Percentiles rank a stretch among this genome's conserved stretches.
These are phyloP conservation scores for Deilephila elpenor DNA, from an alignment of 2,888 invertebrate species.

Conservation along the genomic window DNA sequence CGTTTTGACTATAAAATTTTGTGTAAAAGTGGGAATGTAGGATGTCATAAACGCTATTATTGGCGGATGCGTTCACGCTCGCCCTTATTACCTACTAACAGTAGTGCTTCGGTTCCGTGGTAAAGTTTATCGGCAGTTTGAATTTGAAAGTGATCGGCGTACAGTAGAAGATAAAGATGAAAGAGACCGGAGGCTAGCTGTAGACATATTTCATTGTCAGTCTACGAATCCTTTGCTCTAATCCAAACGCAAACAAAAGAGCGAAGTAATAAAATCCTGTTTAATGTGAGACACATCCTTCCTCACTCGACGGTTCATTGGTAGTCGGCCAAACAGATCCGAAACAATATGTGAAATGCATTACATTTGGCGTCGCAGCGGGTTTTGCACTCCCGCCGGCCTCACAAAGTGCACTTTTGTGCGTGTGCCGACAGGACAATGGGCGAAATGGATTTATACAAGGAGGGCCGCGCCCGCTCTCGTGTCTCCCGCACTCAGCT, in stretches of 20 bases:
- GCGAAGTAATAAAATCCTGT: neutral
- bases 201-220: neutral
- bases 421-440: constrained; percentile 72
- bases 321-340: constrained; percentile 10
- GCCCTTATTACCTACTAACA: neutral
- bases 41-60: neutral
- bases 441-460: constrained; percentile 69
- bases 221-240: neutral
- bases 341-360: constrained; percentile 35
- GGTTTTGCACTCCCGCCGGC: constrained; percentile 46
- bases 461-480: constrained; percentile 61
- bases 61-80: neutral
- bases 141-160: neutral
- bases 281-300: neutral
- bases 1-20: constrained; percentile 5
- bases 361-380: constrained; percentile 47
- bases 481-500: constrained; percentile 1
- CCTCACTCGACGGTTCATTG: neutral
- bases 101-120: neutral
- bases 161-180: neutral
- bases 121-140: neutral
- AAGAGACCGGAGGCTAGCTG: neutral
- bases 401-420: constrained; percentile 62
- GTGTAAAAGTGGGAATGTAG: neutral
- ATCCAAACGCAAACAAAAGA: neutral